phyloP scores from a whole-genome alignment of 2,113 vertebrate genomes.

The Noctilio leporinus region DNA sequence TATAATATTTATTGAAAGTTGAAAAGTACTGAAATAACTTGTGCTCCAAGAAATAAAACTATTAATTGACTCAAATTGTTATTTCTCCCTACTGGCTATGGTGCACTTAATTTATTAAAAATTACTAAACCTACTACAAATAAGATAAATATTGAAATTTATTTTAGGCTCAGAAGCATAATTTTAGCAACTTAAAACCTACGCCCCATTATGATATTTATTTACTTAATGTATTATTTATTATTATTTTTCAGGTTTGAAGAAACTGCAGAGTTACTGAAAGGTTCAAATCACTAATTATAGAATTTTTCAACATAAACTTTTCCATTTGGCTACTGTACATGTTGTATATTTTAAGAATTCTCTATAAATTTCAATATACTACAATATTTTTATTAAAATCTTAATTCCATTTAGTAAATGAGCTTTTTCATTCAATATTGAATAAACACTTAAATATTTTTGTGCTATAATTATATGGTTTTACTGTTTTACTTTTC shows the following conservation, averaged over 20 bases:
- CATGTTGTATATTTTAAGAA: constrained; percentile 60
- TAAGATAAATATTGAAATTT: constrained; percentile 9
- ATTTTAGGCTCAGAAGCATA: background rate
- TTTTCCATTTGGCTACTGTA: background rate
- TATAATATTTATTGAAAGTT: constrained; percentile 15
- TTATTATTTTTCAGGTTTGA: constrained; percentile 84
- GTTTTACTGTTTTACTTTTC: background rate
- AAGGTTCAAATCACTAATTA: constrained; percentile 73
- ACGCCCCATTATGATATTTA: background rate
- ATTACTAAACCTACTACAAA: background rate
- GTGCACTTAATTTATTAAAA: background rate
- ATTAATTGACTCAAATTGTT: background rate
- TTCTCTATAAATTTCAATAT: constrained; percentile 57
- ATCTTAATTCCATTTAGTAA: constrained; percentile 37
- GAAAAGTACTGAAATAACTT: constrained; percentile 27
- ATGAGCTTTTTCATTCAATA: constrained; percentile 43
- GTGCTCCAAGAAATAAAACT: background rate
- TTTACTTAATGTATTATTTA: constrained; percentile 3
- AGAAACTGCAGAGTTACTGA: constrained; percentile 86
- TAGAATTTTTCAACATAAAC: constrained; percentile 52
- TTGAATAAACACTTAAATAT: constrained; percentile 72
- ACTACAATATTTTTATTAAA: constrained; percentile 28
- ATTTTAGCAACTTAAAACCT: background rate
- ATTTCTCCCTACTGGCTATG: background rate
- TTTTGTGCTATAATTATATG: constrained; percentile 20